Evolutionary conservation across 2,113 vertebrate species (phyloP).

Genomic region (Hipposideros armiger): DNA sequence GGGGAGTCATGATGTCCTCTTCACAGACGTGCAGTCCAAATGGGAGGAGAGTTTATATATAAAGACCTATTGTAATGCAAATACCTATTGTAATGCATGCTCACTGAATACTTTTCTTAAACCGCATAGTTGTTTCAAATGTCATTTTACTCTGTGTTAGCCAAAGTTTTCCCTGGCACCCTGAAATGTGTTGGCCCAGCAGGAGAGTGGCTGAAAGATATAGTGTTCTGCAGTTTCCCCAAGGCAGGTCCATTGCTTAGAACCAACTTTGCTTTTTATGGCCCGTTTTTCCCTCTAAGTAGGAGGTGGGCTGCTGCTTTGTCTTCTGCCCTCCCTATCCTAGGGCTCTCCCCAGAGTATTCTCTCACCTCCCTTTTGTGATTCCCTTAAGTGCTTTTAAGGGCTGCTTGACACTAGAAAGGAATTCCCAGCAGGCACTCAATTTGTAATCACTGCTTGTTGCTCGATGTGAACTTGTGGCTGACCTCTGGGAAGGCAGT

Average conservation of each 20-base stretch:
- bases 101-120: background rate
- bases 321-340: background rate
- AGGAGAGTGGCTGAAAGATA: background rate
- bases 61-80: background rate
- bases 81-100: background rate
- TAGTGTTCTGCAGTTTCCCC: background rate
- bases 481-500: constrained; percentile 61
- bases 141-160: constrained; percentile 15
- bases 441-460: constrained; percentile 65
- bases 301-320: background rate
- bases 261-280: background rate
- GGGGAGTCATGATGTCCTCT: background rate
- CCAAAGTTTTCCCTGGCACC: background rate
- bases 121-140: constrained; percentile 16
- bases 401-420: constrained; percentile 64
- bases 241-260: background rate
- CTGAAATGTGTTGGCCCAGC: background rate
- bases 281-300: background rate
- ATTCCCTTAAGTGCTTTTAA: constrained; percentile 74
- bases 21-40: background rate
- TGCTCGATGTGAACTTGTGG: constrained; percentile 38
- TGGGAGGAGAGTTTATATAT: background rate
- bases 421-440: constrained; percentile 35
- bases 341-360: constrained; percentile 48
- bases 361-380: constrained; percentile 26